Percentiles rank a stretch among this genome's conserved stretches.
These are phyloP conservation scores for Xanthorhoe designata DNA, from an alignment of 2,888 invertebrate genomes.

Conservation along the genomic window DNA sequence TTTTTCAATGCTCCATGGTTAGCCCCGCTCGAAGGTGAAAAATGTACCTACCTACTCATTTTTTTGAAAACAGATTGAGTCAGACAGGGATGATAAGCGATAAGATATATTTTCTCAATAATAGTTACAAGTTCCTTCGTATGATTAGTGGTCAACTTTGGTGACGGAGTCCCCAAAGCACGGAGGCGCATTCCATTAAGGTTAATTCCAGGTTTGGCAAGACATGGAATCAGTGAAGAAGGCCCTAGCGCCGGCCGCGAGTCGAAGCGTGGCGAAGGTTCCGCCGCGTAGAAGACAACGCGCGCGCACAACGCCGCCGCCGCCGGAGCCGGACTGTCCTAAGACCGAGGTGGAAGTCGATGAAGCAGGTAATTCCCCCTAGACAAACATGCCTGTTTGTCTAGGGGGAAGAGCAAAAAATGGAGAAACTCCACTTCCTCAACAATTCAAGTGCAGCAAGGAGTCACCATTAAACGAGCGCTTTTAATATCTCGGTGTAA, in stretches of 20 bases:
- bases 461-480: too few species aligned
- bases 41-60: too few species aligned
- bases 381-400: not conserved
- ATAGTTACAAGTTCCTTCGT: too few species aligned
- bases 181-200: too few species aligned
- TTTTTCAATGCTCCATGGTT: too few species aligned
- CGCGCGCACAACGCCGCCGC: slow-evolving; percentile 47
- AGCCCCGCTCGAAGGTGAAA: too few species aligned
- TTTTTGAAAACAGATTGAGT: too few species aligned
- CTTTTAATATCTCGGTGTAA: too few species aligned
- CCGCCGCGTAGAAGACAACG: slow-evolving; percentile 59
- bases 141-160: too few species aligned
- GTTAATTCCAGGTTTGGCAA: slow-evolving; percentile 89
- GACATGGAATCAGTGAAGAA: slow-evolving; percentile 90
- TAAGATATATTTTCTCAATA: too few species aligned
- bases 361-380: slow-evolving; percentile 57
- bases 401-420: not conserved
- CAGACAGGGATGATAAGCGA: too few species aligned
- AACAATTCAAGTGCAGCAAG: not conserved
- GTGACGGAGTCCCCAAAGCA: too few species aligned
- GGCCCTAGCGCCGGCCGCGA: slow-evolving; percentile 85
- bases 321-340: slow-evolving; percentile 70
- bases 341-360: slow-evolving; percentile 59
- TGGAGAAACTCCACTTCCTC: not conserved
- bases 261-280: slow-evolving; percentile 81